Percentiles rank a stretch among this genome's conserved stretches.
Conservation (phyloP, 2,888 invertebrate species). For the Mellilla xanthometata region DNA sequence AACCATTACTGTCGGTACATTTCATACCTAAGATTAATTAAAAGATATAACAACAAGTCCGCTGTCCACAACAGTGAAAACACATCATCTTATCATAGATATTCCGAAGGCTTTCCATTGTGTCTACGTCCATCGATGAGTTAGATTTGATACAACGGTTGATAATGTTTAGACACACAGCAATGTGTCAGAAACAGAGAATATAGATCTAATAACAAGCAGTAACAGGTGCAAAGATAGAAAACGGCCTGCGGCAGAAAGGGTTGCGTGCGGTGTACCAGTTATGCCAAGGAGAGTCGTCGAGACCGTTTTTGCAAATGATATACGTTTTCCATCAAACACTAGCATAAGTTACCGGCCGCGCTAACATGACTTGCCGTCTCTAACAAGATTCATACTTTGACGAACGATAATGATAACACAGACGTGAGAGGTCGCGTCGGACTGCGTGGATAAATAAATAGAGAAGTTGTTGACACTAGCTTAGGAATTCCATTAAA, state of each 20-base stretch:
- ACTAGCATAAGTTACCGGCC: constrained; percentile 42
- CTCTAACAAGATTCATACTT: constrained; percentile 26
- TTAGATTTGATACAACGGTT: neutral
- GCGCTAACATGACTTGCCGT: constrained; percentile 30
- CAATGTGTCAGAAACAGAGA: constrained; percentile 39
- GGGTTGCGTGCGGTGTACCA: constrained; percentile 75
- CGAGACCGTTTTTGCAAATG: constrained; percentile 68
- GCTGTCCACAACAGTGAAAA: constrained; percentile 65
- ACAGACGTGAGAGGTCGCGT: constrained; percentile 6
- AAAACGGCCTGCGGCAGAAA: constrained; percentile 59
- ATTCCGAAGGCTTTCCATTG: constrained; percentile 42
- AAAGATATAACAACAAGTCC: constrained; percentile 65
- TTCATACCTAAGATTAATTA: constrained; percentile 78
- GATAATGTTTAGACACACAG: neutral
- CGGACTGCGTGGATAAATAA: constrained; percentile 21
- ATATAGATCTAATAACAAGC: constrained; percentile 38
- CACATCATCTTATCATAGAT: constrained; percentile 52
- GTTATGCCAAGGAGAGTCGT: constrained; percentile 69
- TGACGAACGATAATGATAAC: constrained; percentile 20
- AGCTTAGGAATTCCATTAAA: constrained; percentile 23
- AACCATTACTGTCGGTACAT: constrained; percentile 66
- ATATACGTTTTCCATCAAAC: constrained; percentile 69
- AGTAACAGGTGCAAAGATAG: constrained; percentile 64
- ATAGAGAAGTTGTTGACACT: constrained; percentile 14
- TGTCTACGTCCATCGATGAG: constrained; percentile 26